phyloP scores from a whole-genome alignment of 2,888 invertebrate genomes.

The Leptothorax acervorum region DNA sequence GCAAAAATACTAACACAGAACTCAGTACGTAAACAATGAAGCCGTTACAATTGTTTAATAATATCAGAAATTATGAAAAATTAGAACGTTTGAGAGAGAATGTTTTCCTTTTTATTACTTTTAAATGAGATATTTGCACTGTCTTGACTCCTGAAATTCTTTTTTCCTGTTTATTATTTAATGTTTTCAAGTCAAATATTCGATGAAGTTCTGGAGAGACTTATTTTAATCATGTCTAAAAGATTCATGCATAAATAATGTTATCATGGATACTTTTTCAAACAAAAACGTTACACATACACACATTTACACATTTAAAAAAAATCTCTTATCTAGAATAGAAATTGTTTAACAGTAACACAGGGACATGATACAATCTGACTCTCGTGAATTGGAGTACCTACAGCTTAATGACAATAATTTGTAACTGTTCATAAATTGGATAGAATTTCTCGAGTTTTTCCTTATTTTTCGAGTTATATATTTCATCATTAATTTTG shows the following conservation, averaged over 20 bases:
- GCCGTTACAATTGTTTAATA: not conserved
- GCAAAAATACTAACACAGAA: not conserved
- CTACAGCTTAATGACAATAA: not conserved
- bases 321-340: not conserved
- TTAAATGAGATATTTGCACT: no score
- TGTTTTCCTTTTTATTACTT: not conserved
- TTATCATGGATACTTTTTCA: not conserved
- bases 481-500: not conserved
- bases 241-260: not conserved
- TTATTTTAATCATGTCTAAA: not conserved
- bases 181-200: not conserved
- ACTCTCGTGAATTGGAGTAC: not conserved
- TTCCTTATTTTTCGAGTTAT: not conserved
- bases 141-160: no score
- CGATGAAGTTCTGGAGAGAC: not conserved
- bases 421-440: not conserved
- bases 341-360: not conserved
- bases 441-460: not conserved
- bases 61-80: not conserved
- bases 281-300: not conserved
- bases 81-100: not conserved
- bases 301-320: no score
- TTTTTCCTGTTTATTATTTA: not conserved
- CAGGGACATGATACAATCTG: not conserved
- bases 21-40: not conserved